These are phyloP conservation scores for Ips nitidus DNA, from an alignment of 1,140 invertebrate genomes.

Conservation along the genomic window DNA sequence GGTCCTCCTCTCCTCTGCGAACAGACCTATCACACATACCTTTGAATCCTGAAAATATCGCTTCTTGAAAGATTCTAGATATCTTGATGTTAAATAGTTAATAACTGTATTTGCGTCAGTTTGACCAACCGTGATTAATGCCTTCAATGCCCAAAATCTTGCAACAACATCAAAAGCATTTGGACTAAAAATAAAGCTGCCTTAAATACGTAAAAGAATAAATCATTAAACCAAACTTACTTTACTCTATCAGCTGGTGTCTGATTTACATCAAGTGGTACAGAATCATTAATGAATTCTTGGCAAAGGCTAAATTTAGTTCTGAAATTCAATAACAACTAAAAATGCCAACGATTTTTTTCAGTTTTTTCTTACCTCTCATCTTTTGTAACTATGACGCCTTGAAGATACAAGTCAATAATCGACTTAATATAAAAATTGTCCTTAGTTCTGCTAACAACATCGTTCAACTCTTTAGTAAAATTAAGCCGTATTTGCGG, in stretches of 20 bases:
- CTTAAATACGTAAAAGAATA: too few species aligned
- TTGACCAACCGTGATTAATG: constrained; percentile 22
- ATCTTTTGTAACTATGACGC: constrained; percentile 35
- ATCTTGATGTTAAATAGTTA: constrained; percentile 30
- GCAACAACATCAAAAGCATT: constrained; percentile 19
- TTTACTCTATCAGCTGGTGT: too few species aligned
- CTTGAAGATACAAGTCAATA: constrained; percentile 35
- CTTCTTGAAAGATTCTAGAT: constrained; percentile 38
- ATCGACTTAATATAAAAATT: constrained; percentile 25
- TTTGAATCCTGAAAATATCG: constrained; percentile 54
- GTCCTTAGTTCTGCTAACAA: constrained; percentile 5
- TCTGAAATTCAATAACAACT: constrained; percentile 32
- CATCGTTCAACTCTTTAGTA: constrained; percentile 9
- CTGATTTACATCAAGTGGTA: too few species aligned
- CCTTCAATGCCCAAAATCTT: constrained; percentile 29
- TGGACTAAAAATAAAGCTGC: constrained; percentile 32
- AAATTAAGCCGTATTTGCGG: constrained; percentile 17
- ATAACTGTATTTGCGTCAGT: constrained; percentile 2
- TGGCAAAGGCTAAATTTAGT: constrained; percentile 39
- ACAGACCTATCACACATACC: constrained; percentile 22
- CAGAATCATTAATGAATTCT: constrained; percentile 14
- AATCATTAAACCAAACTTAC: too few species aligned
- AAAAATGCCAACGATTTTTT: constrained; percentile 12
- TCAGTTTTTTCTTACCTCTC: constrained; percentile 26
- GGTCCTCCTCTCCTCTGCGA: too few species aligned